These are phyloP conservation scores for Trichomycterus rosablanca DNA, from an alignment of 2,113 vertebrate genomes.

Conservation along the genomic window DNA sequence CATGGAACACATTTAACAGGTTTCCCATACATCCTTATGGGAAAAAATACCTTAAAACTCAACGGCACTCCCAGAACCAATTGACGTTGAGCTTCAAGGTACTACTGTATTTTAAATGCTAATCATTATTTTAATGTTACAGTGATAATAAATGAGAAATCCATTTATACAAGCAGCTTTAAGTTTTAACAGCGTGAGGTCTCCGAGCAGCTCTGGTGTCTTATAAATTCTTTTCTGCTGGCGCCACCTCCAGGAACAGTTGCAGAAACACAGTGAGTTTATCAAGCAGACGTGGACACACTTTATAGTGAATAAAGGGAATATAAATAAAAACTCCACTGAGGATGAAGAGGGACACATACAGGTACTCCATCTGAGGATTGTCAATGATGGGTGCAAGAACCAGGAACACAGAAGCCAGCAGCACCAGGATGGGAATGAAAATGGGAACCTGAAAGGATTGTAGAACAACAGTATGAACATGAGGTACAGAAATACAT, in stretches of 20 bases:
- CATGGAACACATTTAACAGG: no score
- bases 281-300: constrained; percentile 65
- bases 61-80: no score
- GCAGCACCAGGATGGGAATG: constrained; percentile 72
- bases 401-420: constrained; percentile 75
- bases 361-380: constrained; percentile 77
- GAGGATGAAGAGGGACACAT: constrained; percentile 74
- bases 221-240: constrained; percentile 67
- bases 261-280: constrained; percentile 76
- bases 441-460: constrained; percentile 73
- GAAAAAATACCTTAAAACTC: no score
- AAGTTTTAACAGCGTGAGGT: no score
- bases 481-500: not conserved
- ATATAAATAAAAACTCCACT: constrained; percentile 77
- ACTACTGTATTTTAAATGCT: no score
- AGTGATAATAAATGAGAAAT: no score
- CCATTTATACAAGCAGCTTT: no score
- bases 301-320: constrained; percentile 74
- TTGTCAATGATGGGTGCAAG: constrained; percentile 76
- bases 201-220: no score
- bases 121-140: no score
- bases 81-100: no score
- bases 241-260: constrained; percentile 81
- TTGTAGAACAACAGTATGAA: not conserved
- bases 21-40: no score